phyloP scores from a whole-genome alignment of 1,140 invertebrate genomes.

The Agrypnia vestita region DNA sequence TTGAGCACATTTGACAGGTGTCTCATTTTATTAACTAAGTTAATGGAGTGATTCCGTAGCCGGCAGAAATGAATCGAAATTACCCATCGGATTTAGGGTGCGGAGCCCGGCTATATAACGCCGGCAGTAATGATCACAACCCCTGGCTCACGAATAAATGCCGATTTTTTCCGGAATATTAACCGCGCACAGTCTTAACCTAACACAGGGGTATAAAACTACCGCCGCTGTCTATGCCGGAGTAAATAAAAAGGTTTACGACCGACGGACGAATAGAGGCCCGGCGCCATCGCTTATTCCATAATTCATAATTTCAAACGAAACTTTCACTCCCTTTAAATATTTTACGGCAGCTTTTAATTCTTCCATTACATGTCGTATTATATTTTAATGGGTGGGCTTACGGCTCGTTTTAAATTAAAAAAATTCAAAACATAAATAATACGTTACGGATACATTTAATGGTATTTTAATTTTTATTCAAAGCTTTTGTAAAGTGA shows the following conservation, averaged over 20 bases:
- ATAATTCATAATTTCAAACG: conserved; percentile 45
- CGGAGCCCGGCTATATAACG: background rate
- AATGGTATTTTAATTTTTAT: background rate
- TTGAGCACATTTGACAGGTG: too few species aligned
- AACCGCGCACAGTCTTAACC: conserved; percentile 19
- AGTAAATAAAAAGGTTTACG: conserved; percentile 39
- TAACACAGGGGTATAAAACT: conserved; percentile 30
- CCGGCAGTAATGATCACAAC: conserved; percentile 6
- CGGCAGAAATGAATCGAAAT: background rate
- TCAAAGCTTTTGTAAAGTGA: too few species aligned
- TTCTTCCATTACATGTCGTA: conserved; percentile 34
- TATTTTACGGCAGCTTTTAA: conserved; percentile 38
- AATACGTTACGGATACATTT: conserved; percentile 2
- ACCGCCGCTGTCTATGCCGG: conserved; percentile 35
- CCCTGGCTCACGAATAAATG: conserved; percentile 20
- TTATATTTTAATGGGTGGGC: conserved; percentile 15
- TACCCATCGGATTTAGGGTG: background rate
- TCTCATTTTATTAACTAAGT: too few species aligned
- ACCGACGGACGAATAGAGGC: background rate
- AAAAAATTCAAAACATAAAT: conserved; percentile 18
- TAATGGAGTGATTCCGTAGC: too few species aligned
- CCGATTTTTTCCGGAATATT: conserved; percentile 24
- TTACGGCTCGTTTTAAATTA: background rate
- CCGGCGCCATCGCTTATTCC: conserved; percentile 10
- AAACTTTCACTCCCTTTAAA: conserved; percentile 40